Percentiles rank a stretch among this genome's conserved stretches.
phyloP scores from a whole-genome alignment of 2,113 vertebrate species.

The Halichoerus grypus region DNA sequence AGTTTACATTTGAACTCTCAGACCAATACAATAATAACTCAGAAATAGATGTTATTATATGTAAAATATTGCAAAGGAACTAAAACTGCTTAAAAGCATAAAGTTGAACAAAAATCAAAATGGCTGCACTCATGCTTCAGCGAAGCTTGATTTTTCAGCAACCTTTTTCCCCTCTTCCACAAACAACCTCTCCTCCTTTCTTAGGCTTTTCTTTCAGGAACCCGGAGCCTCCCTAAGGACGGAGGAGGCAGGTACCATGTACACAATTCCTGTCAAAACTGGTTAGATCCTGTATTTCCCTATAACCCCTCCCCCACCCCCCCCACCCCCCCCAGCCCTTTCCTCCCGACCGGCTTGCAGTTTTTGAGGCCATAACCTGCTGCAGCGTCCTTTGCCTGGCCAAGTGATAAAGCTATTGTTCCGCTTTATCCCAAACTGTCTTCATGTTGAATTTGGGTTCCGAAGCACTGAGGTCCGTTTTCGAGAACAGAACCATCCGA shows the following conservation, averaged over 20 bases:
- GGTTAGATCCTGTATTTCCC: neutral
- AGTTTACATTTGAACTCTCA: conserved; percentile 1
- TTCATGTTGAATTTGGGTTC: neutral
- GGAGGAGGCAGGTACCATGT: neutral
- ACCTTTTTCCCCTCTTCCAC: neutral
- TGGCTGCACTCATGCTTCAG: neutral
- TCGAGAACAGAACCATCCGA: neutral
- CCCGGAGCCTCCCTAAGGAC: neutral
- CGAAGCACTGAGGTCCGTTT: neutral
- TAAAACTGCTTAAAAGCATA: neutral
- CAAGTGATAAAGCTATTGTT: neutral
- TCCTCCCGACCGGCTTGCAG: neutral
- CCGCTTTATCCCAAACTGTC: neutral
- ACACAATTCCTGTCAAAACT: neutral
- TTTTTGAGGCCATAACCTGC: neutral
- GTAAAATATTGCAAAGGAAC: neutral
- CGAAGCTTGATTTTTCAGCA: neutral
- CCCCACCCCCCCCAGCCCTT: too few species aligned
- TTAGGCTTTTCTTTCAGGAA: neutral
- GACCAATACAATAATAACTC: neutral
- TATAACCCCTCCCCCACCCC: neutral
- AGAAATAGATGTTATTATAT: neutral
- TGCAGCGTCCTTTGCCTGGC: neutral
- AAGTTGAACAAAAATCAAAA: neutral
- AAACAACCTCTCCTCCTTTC: neutral